phyloP scores from a whole-genome alignment of 1,140 invertebrate genomes.

The Bombus difficillimus region DNA sequence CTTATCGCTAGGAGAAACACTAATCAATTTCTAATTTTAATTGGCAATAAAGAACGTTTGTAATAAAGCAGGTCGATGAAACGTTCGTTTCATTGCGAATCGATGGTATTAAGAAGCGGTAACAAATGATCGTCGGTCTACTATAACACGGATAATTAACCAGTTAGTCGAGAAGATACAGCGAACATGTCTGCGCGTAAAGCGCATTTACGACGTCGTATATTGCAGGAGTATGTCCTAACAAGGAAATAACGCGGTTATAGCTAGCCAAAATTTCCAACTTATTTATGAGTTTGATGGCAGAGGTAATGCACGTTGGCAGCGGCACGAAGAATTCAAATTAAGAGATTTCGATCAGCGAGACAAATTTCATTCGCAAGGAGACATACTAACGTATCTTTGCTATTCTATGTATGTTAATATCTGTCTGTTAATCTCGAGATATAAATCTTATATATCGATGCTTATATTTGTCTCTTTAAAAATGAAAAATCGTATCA shows the following conservation, averaged over 20 bases:
- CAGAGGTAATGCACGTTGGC: not conserved
- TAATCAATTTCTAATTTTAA: not conserved
- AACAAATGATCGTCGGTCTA: not conserved
- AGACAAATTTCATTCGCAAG: not conserved
- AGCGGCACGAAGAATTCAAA: not conserved
- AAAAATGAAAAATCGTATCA: too few relatives aligned
- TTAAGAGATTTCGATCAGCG: not conserved
- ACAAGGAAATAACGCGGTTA: constrained; percentile 36
- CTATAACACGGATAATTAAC: constrained; percentile 13
- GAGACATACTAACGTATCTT: too few relatives aligned
- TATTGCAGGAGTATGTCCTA: constrained; percentile 14
- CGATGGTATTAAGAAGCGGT: not conserved
- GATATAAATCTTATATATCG: too few relatives aligned
- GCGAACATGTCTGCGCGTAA: constrained; percentile 23
- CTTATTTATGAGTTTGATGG: not conserved
- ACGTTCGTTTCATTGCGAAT: not conserved
- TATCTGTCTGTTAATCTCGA: too few relatives aligned
- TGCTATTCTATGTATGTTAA: too few relatives aligned
- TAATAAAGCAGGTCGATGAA: not conserved
- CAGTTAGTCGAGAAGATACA: constrained; percentile 18
- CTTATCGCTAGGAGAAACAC: too few relatives aligned
- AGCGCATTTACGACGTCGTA: constrained; percentile 31
- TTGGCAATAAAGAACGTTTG: not conserved
- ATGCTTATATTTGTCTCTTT: too few relatives aligned
- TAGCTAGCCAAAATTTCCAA: constrained; percentile 39